Base-by-base conservation (phyloP, 2,888 invertebrate species). In the Drosophila percnosoma region DNA sequence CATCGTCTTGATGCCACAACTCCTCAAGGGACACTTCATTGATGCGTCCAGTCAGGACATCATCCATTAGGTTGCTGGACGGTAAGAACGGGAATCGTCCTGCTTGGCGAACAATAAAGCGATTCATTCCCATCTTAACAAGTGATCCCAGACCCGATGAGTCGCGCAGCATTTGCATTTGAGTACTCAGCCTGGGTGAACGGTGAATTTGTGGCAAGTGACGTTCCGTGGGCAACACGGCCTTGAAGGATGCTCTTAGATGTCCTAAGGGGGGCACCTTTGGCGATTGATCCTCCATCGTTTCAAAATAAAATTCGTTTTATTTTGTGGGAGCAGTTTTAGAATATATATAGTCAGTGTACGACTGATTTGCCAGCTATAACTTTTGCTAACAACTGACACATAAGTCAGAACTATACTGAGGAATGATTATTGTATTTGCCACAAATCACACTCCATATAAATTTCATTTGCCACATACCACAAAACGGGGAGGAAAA, bases 401-500 rank as follows among this genome's bases (percentile, higher is more conserved):
- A 24, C 1, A 24, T 8, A 45, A 24, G 45, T 45, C 45, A 27
- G 45, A 24, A 8, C 45, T 24, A 45, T 27, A 8, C 2, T 15
- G 45, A 8, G 8, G 1, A 24, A 15, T 45, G 21, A 45, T 21
- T 45, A 7, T 31, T 33, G 24, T n/a, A 27, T 8, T 54, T 33
- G 31, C 31, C 2, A 45, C 11, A 54, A 27, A 60, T 36, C 15
- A 24, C 24, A 36, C 24, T 36, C 45, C 36, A 66, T 53, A 36
- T 29, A 21, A 29, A 57, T 67, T 42, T 18, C 7, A 67, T 66
- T 68, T 55, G 45, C 45, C 53, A 67, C 67, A 66, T n/a, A 49
- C 18, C 18, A n/a, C 6, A 48, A 13, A 31, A 31, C 4, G 11
- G 21, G 15, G 15, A n/a, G 11, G n/a, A 4, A 42, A 53, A 36